Evolutionary conservation across 2,888 invertebrate genomes (phyloP).

Genomic region (Drosophila nr. perissopoda): DNA sequence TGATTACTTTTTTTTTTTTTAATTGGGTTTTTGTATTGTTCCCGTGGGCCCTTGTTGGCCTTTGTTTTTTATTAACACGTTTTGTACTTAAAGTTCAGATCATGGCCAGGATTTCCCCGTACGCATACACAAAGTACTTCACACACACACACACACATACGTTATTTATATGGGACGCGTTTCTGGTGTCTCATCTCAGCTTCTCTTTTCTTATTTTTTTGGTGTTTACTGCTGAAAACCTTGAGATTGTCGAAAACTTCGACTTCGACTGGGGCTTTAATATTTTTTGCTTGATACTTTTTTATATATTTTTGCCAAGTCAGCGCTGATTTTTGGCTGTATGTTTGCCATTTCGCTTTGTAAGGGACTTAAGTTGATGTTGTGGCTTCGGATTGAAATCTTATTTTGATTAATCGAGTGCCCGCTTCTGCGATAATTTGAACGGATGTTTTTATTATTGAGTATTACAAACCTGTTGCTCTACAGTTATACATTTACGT

Average conservation of each 20-base stretch:
- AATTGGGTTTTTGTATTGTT: slow-evolving; percentile 24
- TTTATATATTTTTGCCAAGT: slow-evolving; percentile 35
- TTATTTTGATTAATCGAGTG: slow-evolving; percentile 68
- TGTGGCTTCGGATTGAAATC: slow-evolving; percentile 26
- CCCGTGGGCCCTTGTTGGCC: slow-evolving; percentile 30
- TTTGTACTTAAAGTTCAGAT: slow-evolving; percentile 46
- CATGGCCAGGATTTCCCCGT: slow-evolving; percentile 63
- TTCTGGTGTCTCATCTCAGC: slow-evolving; percentile 34
- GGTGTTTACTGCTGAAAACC: slow-evolving; percentile 51
- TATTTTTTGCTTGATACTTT: neutral
- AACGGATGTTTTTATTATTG: slow-evolving; percentile 19
- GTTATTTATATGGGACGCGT: slow-evolving; percentile 35
- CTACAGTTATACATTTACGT: slow-evolving; percentile 26
- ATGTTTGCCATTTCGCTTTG: slow-evolving; percentile 5
- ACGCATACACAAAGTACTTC: slow-evolving; percentile 8
- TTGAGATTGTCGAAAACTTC: slow-evolving; percentile 52
- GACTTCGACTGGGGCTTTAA: neutral
- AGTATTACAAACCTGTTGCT: slow-evolving; percentile 45
- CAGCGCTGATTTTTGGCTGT: slow-evolving; percentile 28
- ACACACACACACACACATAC: slow-evolving; percentile 8
- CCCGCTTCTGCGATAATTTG: slow-evolving; percentile 20
- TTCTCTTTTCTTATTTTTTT: slow-evolving; percentile 32
- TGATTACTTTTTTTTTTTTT: neutral
- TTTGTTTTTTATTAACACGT: slow-evolving; percentile 27
- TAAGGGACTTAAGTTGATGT: slow-evolving; percentile 20